Evolutionary conservation across 2,113 vertebrate species (phyloP).

Genomic region (Sylvilagus bachmani): DNA sequence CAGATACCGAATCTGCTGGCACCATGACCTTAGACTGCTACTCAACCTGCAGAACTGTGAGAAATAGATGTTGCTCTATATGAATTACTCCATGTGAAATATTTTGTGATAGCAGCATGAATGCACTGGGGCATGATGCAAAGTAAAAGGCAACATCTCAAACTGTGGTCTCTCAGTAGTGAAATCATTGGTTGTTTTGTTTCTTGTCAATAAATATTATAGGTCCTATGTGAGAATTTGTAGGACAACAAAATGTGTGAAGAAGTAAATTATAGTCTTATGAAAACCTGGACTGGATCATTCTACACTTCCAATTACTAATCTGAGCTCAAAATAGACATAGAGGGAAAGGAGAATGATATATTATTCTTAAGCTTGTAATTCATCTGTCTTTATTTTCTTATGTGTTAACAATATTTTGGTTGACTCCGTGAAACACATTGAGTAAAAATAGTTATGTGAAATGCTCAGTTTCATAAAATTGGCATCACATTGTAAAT

Average conservation of each 20-base stretch:
- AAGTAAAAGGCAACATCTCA: neutral
- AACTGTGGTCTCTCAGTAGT: neutral
- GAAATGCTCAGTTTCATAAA: conserved; percentile 44
- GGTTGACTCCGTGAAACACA: conserved; percentile 23
- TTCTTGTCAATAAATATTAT: conserved; percentile 6
- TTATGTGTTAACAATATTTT: conserved; percentile 57
- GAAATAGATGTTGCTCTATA: neutral
- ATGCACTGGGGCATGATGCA: neutral
- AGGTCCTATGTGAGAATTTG: conserved; percentile 3
- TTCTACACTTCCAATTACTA: neutral
- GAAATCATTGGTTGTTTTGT: neutral
- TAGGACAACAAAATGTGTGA: neutral
- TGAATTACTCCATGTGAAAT: neutral
- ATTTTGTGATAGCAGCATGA: neutral
- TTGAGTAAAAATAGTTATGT: conserved; percentile 60
- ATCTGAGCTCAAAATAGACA: neutral
- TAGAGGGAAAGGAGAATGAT: neutral
- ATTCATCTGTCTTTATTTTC: conserved; percentile 34
- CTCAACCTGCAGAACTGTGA: neutral
- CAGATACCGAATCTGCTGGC: neutral
- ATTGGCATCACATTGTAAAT: conserved; percentile 56
- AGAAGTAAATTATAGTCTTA: neutral
- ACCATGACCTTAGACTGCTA: neutral
- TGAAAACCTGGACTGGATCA: neutral
- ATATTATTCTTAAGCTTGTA: conserved; percentile 56